Conservation (phyloP, 2,888 invertebrate species). For the Leptinotarsa peninsularis region DNA sequence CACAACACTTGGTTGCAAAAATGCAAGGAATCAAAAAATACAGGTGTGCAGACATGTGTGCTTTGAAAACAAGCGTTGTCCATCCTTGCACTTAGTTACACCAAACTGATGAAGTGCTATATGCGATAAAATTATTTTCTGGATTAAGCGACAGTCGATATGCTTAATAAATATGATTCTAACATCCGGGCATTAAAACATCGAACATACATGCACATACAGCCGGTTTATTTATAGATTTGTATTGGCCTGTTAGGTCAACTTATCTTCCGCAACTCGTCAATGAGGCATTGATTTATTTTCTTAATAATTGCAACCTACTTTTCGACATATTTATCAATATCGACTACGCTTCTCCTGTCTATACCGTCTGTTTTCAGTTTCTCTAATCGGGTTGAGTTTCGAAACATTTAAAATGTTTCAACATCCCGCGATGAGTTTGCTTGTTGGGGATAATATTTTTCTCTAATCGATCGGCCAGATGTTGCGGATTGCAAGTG, state of each 20-base stretch:
- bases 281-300: slow-evolving; percentile 16
- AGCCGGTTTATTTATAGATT: slow-evolving; percentile 6
- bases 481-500: not conserved
- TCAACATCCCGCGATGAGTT: slow-evolving; percentile 2
- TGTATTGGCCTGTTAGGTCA: not conserved
- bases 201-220: not conserved
- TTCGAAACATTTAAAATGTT: slow-evolving; percentile 22
- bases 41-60: no score
- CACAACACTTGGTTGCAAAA: no score
- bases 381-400: slow-evolving; percentile 10
- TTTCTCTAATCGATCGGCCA: slow-evolving; percentile 5
- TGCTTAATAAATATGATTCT: no score
- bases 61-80: no score
- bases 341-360: not conserved
- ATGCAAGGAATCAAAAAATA: no score
- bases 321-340: slow-evolving; percentile 26
- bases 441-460: slow-evolving; percentile 13
- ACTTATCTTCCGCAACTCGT: slow-evolving; percentile 2
- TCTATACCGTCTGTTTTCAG: slow-evolving; percentile 11
- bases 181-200: not conserved
- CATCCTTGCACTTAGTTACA: no score
- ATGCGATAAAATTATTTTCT: no score
- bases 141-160: no score
- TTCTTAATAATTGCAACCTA: slow-evolving; percentile 25
- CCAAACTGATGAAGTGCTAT: no score